Evolutionary conservation across 2,797 vertebrate genomes (phyloP).

Genomic region (Thaleichthys pacificus): DNA sequence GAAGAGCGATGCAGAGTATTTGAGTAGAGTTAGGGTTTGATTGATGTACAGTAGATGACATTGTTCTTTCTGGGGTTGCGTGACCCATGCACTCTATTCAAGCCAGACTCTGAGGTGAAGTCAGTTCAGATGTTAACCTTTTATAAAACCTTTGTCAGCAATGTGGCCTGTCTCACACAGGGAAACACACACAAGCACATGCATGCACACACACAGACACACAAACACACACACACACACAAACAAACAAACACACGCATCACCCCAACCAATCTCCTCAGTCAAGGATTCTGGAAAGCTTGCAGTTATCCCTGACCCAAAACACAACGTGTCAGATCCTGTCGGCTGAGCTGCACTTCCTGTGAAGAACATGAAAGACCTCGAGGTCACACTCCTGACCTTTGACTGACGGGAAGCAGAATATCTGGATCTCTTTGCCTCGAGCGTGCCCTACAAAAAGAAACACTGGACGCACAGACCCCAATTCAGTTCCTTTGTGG

Average conservation of each 20-base stretch:
- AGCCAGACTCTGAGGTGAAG: conserved; percentile 45
- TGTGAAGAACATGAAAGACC: neutral
- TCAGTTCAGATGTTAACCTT: conserved; percentile 65
- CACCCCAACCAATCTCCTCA: conserved; percentile 1
- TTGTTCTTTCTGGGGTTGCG: neutral
- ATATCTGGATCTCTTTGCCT: too few species aligned
- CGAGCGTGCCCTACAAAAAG: too few species aligned
- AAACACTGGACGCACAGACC: too few species aligned
- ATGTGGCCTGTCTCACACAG: neutral
- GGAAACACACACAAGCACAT: conserved; percentile 31
- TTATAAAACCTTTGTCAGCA: conserved; percentile 60
- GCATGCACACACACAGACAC: conserved; percentile 23
- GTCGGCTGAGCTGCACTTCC: conserved; percentile 35
- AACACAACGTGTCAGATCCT: conserved; percentile 38
- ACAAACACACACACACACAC: neutral
- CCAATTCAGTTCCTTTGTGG: too few species aligned
- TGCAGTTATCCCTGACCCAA: conserved; percentile 31
- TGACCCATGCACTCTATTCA: neutral
- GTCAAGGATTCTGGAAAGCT: conserved; percentile 34
- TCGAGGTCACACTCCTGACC: conserved; percentile 19
- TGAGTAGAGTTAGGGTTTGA: neutral
- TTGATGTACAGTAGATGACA: neutral
- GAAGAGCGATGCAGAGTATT: neutral
- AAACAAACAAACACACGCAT: neutral
- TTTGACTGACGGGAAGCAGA: conserved; percentile 39